Base-by-base conservation (phyloP, 1,140 invertebrate species). In the Anadara kagoshimensis region DNA sequence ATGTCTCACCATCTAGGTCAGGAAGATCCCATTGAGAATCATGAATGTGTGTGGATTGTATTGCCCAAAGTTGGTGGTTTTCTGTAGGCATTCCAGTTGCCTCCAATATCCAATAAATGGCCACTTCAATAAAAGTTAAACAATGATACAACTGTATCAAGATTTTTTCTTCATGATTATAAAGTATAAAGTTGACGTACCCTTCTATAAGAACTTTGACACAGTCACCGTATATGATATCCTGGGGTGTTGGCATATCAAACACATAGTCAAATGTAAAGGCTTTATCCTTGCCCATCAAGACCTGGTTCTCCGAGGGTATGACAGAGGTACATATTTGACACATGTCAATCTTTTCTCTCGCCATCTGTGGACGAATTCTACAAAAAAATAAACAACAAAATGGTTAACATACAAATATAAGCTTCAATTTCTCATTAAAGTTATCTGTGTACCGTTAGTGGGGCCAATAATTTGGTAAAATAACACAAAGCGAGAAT, bases 281-380 rank as follows among this genome's bases (percentile, higher is more conserved):
- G 0, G 93, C 89, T 79, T 95, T 93, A 75, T 89, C 88, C 53
- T 89, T 87, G 0, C 89, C 89, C n/a, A 90, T 73, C 41, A 85
- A 44, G 8, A 90, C 80, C 75, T 90, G 89, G n/a, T 79, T 82
- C 78, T 97, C 95, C 0, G 93, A 94, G 2, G 94, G 92, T 11
- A 97, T 95, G 8, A 98, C 96, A 58, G 92, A 91, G 0, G 97
- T 98, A 88, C 97, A 99, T 56, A 97, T 92, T 68, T 96, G 93
- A 89, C 96, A 98, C 93, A 96, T 96, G 84, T 98, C 97, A 51
- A 98, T 95, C 76, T 96, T 92, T 88, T 99, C 97, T 22, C 95
- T 92, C 0, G 95, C 93, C 69, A 96, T 94, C 91, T 98, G 96
- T 22, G 97, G 97, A 69, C 97, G 94, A 84, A 99, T 96, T 90